Base-by-base conservation (phyloP, 1,140 invertebrate genomes). In the Drosophila sturtevanti region DNA sequence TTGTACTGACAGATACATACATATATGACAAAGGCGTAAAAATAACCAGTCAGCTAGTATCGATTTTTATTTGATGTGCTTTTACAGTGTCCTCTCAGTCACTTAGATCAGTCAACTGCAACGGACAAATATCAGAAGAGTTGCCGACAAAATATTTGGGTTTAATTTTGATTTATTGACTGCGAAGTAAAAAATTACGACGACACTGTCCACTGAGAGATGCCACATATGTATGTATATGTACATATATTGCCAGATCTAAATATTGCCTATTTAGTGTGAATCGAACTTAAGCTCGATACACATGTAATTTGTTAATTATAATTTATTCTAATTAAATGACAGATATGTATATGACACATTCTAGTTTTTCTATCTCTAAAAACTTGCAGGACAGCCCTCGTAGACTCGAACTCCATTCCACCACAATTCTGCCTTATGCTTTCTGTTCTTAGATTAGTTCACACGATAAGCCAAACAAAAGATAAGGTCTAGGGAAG, bases 401-500 rank as follows among this genome's bases (percentile, higher is more conserved):
- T 89, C 79, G 82, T 66, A 66, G 76, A 79, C 84, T 89, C 68
- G 72, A 84, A 86, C 82, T 81, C 81, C 67, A 76, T 82, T 86
- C 16, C 21, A 21, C 7, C 21, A 87, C 79, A 81, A 75, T 68
- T 78, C 54, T 61, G 52, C 55, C 18, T 18, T 48, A 14, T 64
- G 12, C 34, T 21, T 22, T 41, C 27, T 58, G 35, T 48, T 34
- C 48, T 78, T 65, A 87, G 84, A 87, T 89, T 89, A 82, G 82
- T 87, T 87, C 82, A 87, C 82, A 87, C 82, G 82, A 87, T 89
- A 87, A 89, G 79, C 82, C 84, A 62, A 63, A 72, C 55, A 73
- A 80, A 63, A 63, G 73, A 63, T 69, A 48, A 59, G 58, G 37
- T 59, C 11, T 54, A 37, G 4, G 9, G 52, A 60, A 51, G 65